phyloP scores from a whole-genome alignment of 2,888 invertebrate species.

The Apantesis nais region DNA sequence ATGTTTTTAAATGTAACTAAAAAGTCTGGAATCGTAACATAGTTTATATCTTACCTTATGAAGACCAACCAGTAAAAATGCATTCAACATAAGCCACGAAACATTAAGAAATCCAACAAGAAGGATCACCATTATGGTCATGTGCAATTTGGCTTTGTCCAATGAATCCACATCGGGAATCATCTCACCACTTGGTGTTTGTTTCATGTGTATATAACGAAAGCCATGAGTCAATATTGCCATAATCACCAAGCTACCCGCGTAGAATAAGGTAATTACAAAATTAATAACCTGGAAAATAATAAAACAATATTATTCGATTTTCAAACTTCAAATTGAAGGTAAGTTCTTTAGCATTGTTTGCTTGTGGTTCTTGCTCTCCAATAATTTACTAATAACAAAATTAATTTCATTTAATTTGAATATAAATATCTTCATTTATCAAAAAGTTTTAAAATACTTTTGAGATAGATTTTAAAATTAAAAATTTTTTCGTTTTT shows the following conservation, averaged over 20 bases:
- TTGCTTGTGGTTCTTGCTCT: too few species aligned
- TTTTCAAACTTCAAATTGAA: background rate
- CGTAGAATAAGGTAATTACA: slow-evolving; percentile 33
- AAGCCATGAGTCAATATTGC: slow-evolving; percentile 43
- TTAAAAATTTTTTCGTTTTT: too few species aligned
- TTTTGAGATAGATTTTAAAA: too few species aligned
- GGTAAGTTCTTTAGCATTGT: background rate
- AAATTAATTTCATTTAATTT: too few species aligned
- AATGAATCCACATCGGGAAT: slow-evolving; percentile 23
- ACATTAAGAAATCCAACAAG: slow-evolving; percentile 31
- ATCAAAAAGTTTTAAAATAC: too few species aligned
- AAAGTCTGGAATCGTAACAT: too few species aligned
- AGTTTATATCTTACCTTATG: slow-evolving; percentile 35
- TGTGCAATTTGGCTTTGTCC: slow-evolving; percentile 18
- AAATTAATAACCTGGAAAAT: slow-evolving; percentile 37
- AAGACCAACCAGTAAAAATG: slow-evolving; percentile 36
- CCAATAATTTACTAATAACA: too few species aligned
- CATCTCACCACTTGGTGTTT: slow-evolving; percentile 13
- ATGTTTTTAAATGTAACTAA: too few species aligned
- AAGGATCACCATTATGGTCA: slow-evolving; percentile 23
- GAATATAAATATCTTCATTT: too few species aligned
- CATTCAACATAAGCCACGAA: slow-evolving; percentile 38
- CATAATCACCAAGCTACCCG: slow-evolving; percentile 33
- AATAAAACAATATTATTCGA: background rate
- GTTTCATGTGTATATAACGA: slow-evolving; percentile 27